Conservation (phyloP, 2,113 vertebrate genomes). For the Perccottus glenii region DNA sequence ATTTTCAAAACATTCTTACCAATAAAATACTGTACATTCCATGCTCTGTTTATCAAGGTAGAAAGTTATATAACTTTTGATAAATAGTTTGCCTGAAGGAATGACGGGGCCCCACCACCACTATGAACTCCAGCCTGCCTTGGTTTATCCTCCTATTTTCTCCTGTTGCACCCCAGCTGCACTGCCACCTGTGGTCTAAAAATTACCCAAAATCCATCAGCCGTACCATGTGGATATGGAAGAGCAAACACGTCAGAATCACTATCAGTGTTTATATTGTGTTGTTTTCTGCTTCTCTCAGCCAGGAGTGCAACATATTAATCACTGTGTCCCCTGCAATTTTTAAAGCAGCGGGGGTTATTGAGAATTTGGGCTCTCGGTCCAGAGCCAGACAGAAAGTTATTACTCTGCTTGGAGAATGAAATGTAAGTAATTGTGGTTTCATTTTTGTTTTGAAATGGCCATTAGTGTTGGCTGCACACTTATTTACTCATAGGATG, state of each 20-base stretch:
- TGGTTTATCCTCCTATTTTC: constrained; percentile 5
- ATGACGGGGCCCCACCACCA: neutral
- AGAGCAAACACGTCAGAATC: constrained; percentile 30
- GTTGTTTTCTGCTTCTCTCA: constrained; percentile 34
- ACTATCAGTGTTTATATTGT: constrained; percentile 16
- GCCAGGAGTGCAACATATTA: constrained; percentile 44
- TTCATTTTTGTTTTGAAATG: constrained; percentile 1
- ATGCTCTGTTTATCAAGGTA: constrained; percentile 23
- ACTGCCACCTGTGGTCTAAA: constrained; percentile 34
- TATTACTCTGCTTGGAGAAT: constrained; percentile 22
- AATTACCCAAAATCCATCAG: constrained; percentile 38
- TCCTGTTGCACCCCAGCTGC: constrained; percentile 11
- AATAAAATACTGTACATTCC: constrained; percentile 29
- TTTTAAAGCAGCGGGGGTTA: constrained; percentile 43
- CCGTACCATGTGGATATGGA: constrained; percentile 25
- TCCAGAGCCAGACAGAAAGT: constrained; percentile 32
- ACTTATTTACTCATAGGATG: neutral
- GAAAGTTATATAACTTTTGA: constrained; percentile 26
- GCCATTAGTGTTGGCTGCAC: constrained; percentile 2
- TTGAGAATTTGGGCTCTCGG: constrained; percentile 34
- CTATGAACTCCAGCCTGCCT: neutral
- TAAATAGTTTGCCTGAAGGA: constrained; percentile 13
- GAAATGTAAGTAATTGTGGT: constrained; percentile 24
- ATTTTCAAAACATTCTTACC: constrained; percentile 6
- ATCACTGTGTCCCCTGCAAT: constrained; percentile 57